A percentile compares a stretch with the other conserved stretches of the same genome.
These are phyloP conservation scores for Gadus chalcogrammus DNA, from an alignment of 2,113 vertebrate species.

Conservation along the genomic window DNA sequence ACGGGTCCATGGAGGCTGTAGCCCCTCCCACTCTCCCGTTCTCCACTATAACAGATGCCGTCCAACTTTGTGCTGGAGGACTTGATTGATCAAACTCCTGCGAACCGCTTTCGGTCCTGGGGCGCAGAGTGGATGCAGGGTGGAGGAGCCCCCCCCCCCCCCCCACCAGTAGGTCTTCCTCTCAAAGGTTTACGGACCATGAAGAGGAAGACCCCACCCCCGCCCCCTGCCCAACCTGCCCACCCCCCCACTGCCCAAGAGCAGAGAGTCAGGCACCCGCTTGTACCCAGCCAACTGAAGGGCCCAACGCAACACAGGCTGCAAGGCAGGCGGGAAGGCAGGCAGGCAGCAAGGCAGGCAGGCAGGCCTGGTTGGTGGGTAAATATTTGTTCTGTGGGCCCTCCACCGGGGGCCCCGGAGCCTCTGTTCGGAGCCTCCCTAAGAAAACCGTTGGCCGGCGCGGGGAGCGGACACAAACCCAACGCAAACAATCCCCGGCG, in stretches of 20 bases:
- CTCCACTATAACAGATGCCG: no score
- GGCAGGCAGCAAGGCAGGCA: constrained; percentile 33
- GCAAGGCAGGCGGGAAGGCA: not conserved
- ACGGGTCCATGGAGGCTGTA: no score
- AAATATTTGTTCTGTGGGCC: constrained; percentile 71
- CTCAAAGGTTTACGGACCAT: no score
- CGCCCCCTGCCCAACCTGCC: not conserved
- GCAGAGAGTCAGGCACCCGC: not conserved
- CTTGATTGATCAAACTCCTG: no score
- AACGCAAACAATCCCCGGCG: constrained; percentile 64
- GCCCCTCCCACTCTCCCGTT: no score
- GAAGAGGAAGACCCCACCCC: not conserved
- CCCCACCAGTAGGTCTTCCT: no score
- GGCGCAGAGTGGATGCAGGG: no score
- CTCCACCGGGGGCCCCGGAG: constrained; percentile 52
- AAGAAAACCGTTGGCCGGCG: constrained; percentile 70
- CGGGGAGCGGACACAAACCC: constrained; percentile 48
- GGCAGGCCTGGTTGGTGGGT: constrained; percentile 28
- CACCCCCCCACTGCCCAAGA: not conserved
- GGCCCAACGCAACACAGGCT: constrained; percentile 27
- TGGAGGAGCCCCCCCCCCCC: no score
- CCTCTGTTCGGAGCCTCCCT: constrained; percentile 56
- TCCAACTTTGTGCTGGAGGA: no score
- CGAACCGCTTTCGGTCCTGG: no score
- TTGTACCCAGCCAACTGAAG: not conserved